These are phyloP conservation scores for Syngnathus acus DNA, from an alignment of 2,797 vertebrate species.

Conservation along the genomic window DNA sequence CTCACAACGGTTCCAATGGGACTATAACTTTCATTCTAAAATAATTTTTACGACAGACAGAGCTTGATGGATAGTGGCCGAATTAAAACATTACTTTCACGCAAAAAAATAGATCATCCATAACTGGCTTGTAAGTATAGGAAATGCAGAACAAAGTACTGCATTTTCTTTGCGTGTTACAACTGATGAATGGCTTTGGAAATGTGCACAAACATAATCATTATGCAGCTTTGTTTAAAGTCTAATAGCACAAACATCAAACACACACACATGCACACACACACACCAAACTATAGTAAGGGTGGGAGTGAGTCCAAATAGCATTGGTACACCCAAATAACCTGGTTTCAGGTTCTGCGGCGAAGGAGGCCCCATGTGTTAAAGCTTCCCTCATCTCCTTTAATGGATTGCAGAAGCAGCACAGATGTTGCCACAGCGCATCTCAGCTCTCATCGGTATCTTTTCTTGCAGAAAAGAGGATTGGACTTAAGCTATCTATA, in stretches of 20 bases:
- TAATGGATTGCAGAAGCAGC: conserved; percentile 37
- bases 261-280: neutral
- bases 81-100: neutral
- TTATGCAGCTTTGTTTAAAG: neutral
- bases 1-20: too few species aligned
- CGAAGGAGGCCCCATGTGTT: neutral
- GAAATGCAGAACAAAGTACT: neutral
- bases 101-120: neutral
- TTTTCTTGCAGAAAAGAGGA: conserved; percentile 40
- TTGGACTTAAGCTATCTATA: conserved; percentile 59
- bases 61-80: neutral
- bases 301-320: neutral
- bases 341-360: neutral
- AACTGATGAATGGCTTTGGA: neutral
- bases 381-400: conserved; percentile 33
- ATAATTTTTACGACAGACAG: neutral
- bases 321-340: neutral
- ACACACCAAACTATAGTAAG: neutral
- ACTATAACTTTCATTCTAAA: neutral
- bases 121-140: neutral
- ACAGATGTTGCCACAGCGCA: conserved; percentile 48
- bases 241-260: neutral
- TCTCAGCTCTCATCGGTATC: conserved; percentile 64
- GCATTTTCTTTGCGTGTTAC: neutral
- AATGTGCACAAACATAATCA: neutral